phyloP scores from a whole-genome alignment of 2,113 vertebrate genomes.

The Felis chaus region DNA sequence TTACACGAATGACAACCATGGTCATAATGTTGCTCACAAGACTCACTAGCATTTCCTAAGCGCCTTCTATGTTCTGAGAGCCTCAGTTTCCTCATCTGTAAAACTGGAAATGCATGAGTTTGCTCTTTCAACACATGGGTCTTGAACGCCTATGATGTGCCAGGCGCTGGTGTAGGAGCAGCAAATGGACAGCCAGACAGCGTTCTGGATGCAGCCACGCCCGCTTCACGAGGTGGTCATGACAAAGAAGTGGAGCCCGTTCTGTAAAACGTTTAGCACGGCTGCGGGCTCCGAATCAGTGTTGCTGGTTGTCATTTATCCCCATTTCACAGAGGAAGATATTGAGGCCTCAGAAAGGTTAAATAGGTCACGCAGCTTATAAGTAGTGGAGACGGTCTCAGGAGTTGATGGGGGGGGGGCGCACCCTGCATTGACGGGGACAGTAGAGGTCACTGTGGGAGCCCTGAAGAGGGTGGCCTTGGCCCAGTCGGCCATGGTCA shows the following conservation, averaged over 20 bases:
- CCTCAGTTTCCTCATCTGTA: neutral
- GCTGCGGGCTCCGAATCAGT: fast-evolving
- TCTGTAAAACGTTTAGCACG: neutral
- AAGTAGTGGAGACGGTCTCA: neutral
- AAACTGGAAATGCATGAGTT: neutral
- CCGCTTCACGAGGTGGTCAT: too few species aligned
- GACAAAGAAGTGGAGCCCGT: neutral
- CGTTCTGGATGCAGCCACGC: neutral
- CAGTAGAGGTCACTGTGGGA: neutral
- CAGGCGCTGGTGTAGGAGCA: neutral
- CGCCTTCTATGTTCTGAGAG: neutral
- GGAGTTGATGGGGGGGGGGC: neutral
- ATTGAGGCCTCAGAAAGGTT: neutral
- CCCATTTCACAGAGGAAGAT: neutral
- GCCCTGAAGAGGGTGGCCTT: neutral
- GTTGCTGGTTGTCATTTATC: too few species aligned
- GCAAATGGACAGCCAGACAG: neutral
- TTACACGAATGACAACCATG: too few species aligned
- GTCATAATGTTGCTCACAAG: neutral
- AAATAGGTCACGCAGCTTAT: neutral
- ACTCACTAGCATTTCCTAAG: neutral
- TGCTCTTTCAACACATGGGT: neutral
- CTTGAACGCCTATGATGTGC: neutral
- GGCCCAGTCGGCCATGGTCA: neutral
- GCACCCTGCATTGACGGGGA: neutral